Percentiles rank a stretch among this genome's conserved stretches.
Conservation (phyloP, 2,113 vertebrate species). For the Engystomops pustulosus region DNA sequence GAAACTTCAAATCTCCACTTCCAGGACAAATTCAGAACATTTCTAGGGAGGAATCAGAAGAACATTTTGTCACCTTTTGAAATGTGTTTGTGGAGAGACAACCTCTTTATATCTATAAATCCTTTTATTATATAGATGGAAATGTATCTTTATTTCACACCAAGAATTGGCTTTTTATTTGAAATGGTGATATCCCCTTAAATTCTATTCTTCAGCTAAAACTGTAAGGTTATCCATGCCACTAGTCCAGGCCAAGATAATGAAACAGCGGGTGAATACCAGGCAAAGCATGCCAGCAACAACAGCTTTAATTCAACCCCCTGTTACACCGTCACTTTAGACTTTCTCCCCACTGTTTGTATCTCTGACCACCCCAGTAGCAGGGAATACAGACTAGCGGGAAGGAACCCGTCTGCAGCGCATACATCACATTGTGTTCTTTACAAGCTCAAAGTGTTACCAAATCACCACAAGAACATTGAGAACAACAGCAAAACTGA, state of each 20-base stretch:
- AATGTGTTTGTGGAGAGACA: too few relatives aligned
- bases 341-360: neutral
- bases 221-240: neutral
- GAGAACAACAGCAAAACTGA: conserved; percentile 45
- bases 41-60: too few relatives aligned
- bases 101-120: too few relatives aligned
- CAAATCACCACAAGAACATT: conserved; percentile 34
- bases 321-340: neutral
- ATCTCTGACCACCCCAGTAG: neutral
- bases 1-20: too few relatives aligned
- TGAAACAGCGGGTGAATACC: neutral
- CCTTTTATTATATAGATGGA: too few relatives aligned
- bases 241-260: neutral
- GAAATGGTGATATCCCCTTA: neutral
- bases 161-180: neutral
- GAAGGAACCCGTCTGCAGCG: neutral
- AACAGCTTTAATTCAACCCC: neutral
- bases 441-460: conserved; percentile 26
- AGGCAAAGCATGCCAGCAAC: neutral
- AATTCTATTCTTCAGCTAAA: neutral
- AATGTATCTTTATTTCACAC: too few relatives aligned
- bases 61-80: too few relatives aligned
- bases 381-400: conserved; percentile 19
- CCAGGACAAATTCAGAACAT: too few relatives aligned
- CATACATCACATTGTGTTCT: conserved; percentile 21